Conservation (phyloP, 2,797 vertebrate genomes). For the Picus viridis region DNA sequence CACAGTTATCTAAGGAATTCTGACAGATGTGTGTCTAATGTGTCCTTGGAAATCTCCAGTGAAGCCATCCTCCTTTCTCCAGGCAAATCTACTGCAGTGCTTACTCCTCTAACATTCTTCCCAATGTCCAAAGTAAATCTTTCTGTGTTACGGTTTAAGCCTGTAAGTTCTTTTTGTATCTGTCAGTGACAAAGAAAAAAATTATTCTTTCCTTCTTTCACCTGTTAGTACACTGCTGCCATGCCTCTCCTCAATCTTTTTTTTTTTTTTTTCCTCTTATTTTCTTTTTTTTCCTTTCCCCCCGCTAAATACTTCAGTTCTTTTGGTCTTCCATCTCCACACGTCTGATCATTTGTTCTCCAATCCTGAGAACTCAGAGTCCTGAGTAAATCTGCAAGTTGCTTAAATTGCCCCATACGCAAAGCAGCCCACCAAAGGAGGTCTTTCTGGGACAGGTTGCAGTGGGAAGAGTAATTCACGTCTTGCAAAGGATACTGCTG, state of each 20-base stretch:
- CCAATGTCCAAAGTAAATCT: neutral
- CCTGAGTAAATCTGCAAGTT: neutral
- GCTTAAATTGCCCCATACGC: neutral
- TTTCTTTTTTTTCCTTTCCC: too few relatives aligned
- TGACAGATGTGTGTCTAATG: neutral
- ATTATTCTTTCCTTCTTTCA: neutral
- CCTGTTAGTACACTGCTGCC: neutral
- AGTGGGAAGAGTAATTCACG: neutral
- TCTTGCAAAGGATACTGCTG: neutral
- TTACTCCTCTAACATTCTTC: slow-evolving; percentile 13
- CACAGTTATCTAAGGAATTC: neutral
- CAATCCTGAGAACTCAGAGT: neutral
- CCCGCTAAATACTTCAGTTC: neutral
- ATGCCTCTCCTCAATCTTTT: neutral
- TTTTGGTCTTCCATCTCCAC: neutral
- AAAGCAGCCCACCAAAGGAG: slow-evolving; percentile 1
- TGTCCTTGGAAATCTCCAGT: neutral
- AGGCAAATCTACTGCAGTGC: slow-evolving; percentile 19
- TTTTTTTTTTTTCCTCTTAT: neutral
- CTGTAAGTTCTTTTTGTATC: neutral
- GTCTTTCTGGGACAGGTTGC: neutral
- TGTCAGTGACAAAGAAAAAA: neutral
- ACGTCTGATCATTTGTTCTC: slow-evolving; percentile 4
- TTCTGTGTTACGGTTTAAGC: neutral
- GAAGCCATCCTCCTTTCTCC: neutral